phyloP scores from a whole-genome alignment of 2,888 invertebrate genomes.

The Thysanoteuthis rhombus region DNA sequence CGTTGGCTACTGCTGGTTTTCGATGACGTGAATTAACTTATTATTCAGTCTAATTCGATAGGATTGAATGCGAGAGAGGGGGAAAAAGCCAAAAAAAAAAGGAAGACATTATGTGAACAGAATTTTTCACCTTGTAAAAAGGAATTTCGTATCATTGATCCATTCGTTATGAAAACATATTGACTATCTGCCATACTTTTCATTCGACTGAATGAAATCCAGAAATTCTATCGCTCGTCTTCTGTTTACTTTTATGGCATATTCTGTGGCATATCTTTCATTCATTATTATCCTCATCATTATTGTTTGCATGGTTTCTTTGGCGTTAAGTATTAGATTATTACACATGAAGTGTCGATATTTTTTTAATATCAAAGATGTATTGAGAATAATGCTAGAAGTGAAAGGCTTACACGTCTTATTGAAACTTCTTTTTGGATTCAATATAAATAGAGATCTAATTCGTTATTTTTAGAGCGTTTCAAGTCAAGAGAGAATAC shows the following conservation, averaged over 20 bases:
- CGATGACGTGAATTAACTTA: neutral
- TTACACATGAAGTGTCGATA: no score
- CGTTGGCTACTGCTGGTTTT: neutral
- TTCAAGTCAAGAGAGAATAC: no score
- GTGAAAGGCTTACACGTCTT: no score
- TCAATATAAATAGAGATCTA: no score
- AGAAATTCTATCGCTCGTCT: neutral
- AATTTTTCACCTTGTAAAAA: neutral
- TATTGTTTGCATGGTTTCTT: neutral
- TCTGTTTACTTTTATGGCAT: neutral
- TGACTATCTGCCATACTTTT: neutral
- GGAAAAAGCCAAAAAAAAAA: no score
- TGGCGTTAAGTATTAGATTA: no score
- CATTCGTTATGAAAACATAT: neutral
- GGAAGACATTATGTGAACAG: neutral
- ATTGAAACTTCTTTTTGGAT: no score
- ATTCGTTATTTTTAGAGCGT: no score
- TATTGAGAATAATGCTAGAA: no score
- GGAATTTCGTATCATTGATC: neutral
- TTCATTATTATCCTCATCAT: neutral
- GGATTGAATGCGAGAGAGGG: neutral
- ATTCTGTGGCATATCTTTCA: no score
- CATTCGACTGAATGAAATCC: neutral
- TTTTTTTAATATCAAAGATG: no score
- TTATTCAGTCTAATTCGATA: neutral